Percentiles rank a stretch among this genome's conserved stretches.
Conservation (phyloP, 2,888 invertebrate genomes). For the Arge pagana region DNA sequence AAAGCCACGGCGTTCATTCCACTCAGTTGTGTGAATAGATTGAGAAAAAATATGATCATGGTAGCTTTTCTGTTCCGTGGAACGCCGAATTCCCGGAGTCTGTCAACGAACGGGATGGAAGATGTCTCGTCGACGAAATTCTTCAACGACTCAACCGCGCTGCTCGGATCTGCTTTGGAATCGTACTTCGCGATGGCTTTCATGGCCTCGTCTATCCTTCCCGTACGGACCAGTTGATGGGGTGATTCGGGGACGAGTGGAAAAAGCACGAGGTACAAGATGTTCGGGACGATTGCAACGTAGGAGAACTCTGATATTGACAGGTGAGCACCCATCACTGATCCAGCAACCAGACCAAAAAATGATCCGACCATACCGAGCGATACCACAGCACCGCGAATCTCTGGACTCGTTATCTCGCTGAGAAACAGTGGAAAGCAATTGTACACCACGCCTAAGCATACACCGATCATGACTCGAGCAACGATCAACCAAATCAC, state of each 20-base stretch:
- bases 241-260: conserved; percentile 5
- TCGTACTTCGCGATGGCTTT: conserved; percentile 39
- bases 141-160: conserved; percentile 35
- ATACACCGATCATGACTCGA: conserved; percentile 34
- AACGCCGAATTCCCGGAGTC: conserved; percentile 26
- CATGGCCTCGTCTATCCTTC: conserved; percentile 31
- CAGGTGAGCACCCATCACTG: not conserved
- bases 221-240: conserved; percentile 1
- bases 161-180: conserved; percentile 29
- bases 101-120: conserved; percentile 22
- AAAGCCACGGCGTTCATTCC: conserved; percentile 36
- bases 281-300: not conserved
- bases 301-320: not conserved
- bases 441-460: conserved; percentile 40
- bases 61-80: conserved; percentile 32
- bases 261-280: not conserved
- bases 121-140: conserved; percentile 31
- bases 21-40: conserved; percentile 40
- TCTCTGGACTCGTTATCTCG: conserved; percentile 42
- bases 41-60: conserved; percentile 32
- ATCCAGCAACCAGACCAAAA: not conserved
- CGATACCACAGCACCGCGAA: conserved; percentile 46
- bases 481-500: conserved; percentile 36
- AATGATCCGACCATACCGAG: conserved; percentile 39
- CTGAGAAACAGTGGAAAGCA: conserved; percentile 44